Base-by-base conservation (phyloP, 2,797 vertebrate species). In the Sebastes minor region DNA sequence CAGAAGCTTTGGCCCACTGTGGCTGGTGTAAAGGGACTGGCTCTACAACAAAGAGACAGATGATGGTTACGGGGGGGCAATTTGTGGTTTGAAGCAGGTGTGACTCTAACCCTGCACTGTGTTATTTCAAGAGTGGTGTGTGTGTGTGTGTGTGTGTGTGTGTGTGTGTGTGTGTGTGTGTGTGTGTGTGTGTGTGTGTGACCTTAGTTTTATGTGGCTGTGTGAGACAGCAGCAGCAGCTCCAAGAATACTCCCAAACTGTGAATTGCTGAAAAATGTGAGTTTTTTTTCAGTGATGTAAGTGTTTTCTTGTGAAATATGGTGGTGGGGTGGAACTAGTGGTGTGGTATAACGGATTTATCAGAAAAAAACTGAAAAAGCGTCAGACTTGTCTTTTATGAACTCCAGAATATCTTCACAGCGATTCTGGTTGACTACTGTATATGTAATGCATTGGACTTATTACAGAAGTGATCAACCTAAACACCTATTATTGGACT, bases 61-160 rank as follows among this genome's bases (percentile, higher is more conserved):
- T 74, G 71, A 82, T 77, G 46, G 82, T 85, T 68, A 85, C 49
- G 11, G 63, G 74, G 80, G 79, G 32, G 33, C 33, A 75, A 42
- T 78, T 87, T 76, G 66, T 75, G 62, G 71, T 78, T 64, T 12
- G 35, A 87, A 89, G 74, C 80, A 88, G 82, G 71, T 89, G 81
- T 84, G 79, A 77, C 68, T 64, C 20, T 65, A 25, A 75, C 30
- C 11, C 71, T 76, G 42, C 16, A 49, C 28, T 67, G 67, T 62
- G 73, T 76, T 69, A 82, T 84, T 86, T 81, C 38, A 46, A 42
- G 71, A 55, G 11, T 4, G 14, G 62, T 27, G 28, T 46, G 22
- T 49, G 32, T 38, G 52, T 22, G 23, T 75, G 28, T 28, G 6
- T 28, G 28, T 28, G 32, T 33, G 33, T n/a, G n/a, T n/a, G n/a